phyloP scores from a whole-genome alignment of 1,140 invertebrate species.

The Euglossa dilemma region DNA sequence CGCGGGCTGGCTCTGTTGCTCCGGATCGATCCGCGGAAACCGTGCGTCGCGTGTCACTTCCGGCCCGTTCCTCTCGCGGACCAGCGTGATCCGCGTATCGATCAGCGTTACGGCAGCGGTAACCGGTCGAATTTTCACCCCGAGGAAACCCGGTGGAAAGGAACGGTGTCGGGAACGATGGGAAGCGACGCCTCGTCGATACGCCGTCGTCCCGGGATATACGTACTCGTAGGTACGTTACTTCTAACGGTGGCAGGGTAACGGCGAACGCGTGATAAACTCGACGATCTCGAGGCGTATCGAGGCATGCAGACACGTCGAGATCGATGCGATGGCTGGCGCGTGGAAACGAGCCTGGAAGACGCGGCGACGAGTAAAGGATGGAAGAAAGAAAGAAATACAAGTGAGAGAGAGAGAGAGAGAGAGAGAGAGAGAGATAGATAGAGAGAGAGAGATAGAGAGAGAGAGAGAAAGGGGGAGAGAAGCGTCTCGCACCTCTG shows the following conservation, averaged over 20 bases:
- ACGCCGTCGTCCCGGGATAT: too few species aligned
- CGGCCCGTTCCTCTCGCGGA: too few species aligned
- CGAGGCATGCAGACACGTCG: constrained; percentile 32
- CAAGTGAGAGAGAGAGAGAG: not conserved
- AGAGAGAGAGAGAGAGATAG: not conserved
- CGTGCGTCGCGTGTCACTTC: not conserved
- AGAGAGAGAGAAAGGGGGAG: not conserved
- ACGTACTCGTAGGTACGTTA: not conserved
- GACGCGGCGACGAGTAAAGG: too few species aligned
- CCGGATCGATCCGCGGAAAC: not conserved
- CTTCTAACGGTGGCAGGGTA: not conserved
- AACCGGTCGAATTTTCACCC: too few species aligned
- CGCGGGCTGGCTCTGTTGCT: constrained; percentile 11
- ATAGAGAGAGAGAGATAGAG: not conserved
- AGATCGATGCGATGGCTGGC: not conserved
- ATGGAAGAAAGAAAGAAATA: too few species aligned
- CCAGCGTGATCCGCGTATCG: too few species aligned
- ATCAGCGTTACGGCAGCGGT: too few species aligned
- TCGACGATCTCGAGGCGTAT: constrained; percentile 39
- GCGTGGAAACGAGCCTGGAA: too few species aligned
- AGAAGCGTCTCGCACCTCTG: constrained; percentile 21
- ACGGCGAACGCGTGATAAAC: not conserved
- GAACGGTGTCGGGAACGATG: too few species aligned
- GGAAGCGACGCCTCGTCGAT: not conserved
- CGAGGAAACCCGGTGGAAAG: too few species aligned